Conservation (phyloP, 2,113 vertebrate species). For the Sciurus niger region DNA sequence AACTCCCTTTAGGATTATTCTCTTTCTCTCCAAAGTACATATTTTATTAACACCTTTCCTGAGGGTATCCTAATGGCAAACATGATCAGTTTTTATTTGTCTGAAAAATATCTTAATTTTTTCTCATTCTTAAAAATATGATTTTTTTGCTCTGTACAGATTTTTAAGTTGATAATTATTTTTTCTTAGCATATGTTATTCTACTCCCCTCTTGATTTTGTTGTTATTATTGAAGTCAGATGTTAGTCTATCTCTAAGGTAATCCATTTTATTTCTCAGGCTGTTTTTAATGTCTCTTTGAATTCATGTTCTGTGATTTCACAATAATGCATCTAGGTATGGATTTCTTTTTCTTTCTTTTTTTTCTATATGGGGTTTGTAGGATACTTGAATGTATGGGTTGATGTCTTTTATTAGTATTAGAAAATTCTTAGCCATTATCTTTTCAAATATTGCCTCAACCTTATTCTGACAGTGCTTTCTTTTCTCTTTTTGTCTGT, state of each 20-base stretch:
- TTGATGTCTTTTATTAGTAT: neutral
- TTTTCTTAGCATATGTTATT: neutral
- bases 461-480: neutral
- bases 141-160: neutral
- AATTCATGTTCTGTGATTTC: neutral
- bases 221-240: neutral
- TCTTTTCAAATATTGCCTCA: neutral
- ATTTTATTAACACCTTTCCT: too few species aligned
- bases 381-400: neutral
- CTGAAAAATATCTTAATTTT: neutral
- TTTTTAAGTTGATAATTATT: neutral
- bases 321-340: too few species aligned
- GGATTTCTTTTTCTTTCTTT: neutral
- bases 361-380: neutral
- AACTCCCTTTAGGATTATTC: too few species aligned
- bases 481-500: neutral
- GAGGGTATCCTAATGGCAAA: too few species aligned
- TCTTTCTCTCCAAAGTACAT: too few species aligned
- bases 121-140: neutral
- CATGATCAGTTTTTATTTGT: too few species aligned
- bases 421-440: too few species aligned
- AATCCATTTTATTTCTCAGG: too few species aligned
- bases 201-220: neutral
- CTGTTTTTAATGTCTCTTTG: neutral
- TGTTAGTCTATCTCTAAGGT: neutral